Evolutionary conservation across 2,888 invertebrate genomes (phyloP).

Genomic region (Leptinotarsa juncta): DNA sequence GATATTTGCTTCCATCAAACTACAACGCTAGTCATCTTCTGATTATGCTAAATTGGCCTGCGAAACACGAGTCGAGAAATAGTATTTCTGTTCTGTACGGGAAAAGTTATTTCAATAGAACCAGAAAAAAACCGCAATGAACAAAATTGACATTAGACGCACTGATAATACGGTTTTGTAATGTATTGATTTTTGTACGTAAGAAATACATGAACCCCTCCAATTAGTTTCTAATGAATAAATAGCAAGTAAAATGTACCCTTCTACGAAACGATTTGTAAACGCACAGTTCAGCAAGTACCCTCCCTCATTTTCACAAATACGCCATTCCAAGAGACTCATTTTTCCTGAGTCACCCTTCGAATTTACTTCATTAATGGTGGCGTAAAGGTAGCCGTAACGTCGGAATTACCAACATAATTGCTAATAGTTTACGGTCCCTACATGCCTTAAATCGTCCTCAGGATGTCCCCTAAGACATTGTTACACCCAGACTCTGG

Average conservation of each 20-base stretch:
- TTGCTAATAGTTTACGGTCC: slow-evolving; percentile 46
- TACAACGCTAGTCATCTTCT: too few species aligned
- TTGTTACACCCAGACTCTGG: slow-evolving; percentile 17
- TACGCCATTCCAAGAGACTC: slow-evolving; percentile 7
- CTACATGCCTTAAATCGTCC: slow-evolving; percentile 33
- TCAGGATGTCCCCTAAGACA: slow-evolving; percentile 40
- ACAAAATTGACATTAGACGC: too few species aligned
- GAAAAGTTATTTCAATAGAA: too few species aligned
- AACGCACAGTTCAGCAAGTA: not conserved
- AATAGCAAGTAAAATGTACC: not conserved
- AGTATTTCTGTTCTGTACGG: too few species aligned
- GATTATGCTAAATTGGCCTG: too few species aligned
- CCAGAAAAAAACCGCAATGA: too few species aligned
- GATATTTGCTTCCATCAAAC: too few species aligned
- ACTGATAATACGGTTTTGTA: too few species aligned
- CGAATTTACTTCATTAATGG: slow-evolving; percentile 40
- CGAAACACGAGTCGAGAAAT: too few species aligned
- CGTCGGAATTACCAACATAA: slow-evolving; percentile 51
- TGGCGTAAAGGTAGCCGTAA: slow-evolving; percentile 47
- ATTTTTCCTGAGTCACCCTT: slow-evolving; percentile 26
- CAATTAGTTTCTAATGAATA: not conserved
- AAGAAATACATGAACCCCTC: too few species aligned
- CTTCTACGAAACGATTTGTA: not conserved
- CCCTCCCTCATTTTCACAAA: slow-evolving; percentile 5
- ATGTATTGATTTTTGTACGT: too few species aligned